Conservation (phyloP, 2,888 invertebrate genomes). For the Drosophila rellima region DNA sequence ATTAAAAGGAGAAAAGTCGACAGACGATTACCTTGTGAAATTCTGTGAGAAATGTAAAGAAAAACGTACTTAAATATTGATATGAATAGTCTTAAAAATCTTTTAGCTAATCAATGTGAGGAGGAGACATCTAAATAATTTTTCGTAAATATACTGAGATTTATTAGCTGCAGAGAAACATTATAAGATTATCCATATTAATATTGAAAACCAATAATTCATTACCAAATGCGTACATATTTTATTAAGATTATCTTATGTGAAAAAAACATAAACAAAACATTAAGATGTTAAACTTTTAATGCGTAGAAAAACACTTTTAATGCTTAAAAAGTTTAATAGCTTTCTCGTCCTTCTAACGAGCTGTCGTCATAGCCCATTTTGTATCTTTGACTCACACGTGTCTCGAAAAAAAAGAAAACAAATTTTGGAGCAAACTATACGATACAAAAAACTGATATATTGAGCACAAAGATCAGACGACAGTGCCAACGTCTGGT, state of each 20-base stretch:
- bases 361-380: conserved; percentile 41
- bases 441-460: conserved; percentile 13
- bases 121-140: not conserved
- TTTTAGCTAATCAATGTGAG: not conserved
- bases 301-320: conserved; percentile 15
- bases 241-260: not conserved
- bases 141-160: too few relatives aligned
- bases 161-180: too few relatives aligned
- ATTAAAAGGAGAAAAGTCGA: conserved; percentile 61
- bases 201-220: conserved; percentile 9
- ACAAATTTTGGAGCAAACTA: not conserved
- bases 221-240: conserved; percentile 7
- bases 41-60: not conserved
- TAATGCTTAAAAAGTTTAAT: conserved; percentile 22
- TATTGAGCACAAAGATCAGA: conserved; percentile 33
- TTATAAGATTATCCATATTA: too few relatives aligned
- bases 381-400: conserved; percentile 39
- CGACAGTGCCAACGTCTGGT: conserved; percentile 43
- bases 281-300: conserved; percentile 1
- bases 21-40: conserved; percentile 18
- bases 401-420: conserved; percentile 27
- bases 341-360: conserved; percentile 25
- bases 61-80: not conserved
- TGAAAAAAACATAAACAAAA: conserved; percentile 26
- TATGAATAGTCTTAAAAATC: not conserved